Evolutionary conservation across 1,140 invertebrate genomes (phyloP), one percentile per base, ranked within the genome.

Genomic region (Sinonovacula constricta): DNA sequence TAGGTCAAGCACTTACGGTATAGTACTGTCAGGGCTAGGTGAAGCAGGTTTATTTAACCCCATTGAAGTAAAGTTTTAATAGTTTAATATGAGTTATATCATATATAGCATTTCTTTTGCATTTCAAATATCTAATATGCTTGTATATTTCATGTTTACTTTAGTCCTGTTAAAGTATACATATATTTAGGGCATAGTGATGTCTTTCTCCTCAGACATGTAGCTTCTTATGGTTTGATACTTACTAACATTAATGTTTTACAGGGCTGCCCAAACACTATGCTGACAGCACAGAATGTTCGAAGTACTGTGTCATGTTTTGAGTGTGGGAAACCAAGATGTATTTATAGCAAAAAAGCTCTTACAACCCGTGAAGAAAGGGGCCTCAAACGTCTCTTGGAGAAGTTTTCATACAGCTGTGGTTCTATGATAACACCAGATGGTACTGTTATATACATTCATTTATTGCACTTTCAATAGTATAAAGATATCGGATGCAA

Each of bases 281-380:
- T 36, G 12, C 54, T 71, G 15, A 56, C 59, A n/a, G 68, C 56
- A 7, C 70, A 72, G 33, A 72, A 72, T 56, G 67, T 69, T 10
- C 24, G 72, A 24, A 49, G 28, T 10, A 77, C 65, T n/a, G 74
- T 71, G 24, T 39, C 12, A 22, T 81, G 80, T 34, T 45, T 24
- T n/a, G 80, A 78, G 51, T 81, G 75, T 62, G 45, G 62, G 3
- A 81, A 81, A 57, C 75, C 80, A 18, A 33, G 56, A 12, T 81
- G 74, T 49, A 74, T 81, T 1, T 81, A 78, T 31, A 59, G 60
- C 45, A 81, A 78, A 33, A 78, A 74, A 63, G 31, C 62, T 4
- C 56, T 81, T 28, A 65, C 74, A 2, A 1, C 45, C 3, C 53
- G 80, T 22, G 74, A 81, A 28, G 28, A 65, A 22, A 49, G 67